Base-by-base conservation (phyloP, 2,113 vertebrate genomes). In the Epinephelus lanceolatus region DNA sequence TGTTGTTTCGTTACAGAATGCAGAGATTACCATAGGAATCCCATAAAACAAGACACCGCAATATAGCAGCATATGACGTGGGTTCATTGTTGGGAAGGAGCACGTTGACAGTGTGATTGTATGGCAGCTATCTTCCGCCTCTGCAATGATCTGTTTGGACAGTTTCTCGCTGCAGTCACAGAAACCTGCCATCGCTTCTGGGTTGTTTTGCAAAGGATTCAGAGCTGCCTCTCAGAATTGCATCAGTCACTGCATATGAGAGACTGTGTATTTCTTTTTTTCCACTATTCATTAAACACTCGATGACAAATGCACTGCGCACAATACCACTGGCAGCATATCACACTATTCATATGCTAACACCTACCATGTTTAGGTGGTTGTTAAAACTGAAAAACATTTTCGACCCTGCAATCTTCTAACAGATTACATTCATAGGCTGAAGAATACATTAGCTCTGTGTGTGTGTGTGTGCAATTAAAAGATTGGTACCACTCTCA, bases 71-170 rank as follows among this genome's bases (percentile, higher is more conserved):
- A 27, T 30, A 40, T 62, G 57, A 74, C 0, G 2, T 30, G 51
- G 19, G 56, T 23, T 80, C 37, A 60, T 74, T 87, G 81, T 73
- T 74, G 51, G 30, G 25, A 59, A n/a, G 1, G 55, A 67, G 42
- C 53, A 67, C 14, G 71, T 7, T 62, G 61, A 69, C 62, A 77
- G 56, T 78, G 65, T 66, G 62, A 42, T 52, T 83, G 63, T 42
- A 57, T 33, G 59, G 62, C 67, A 71, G 69, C 70, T 45, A 51
- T 79, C 74, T 68, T 27, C 23, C 33, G 17, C 82, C 71, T 87
- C 47, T 37, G 67, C 71, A 63, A 2, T 80, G 49, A 72, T 79
- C 70, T 55, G 74, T 76, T 65, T 55, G 75, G 85, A 84, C 66
- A 45, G 15, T 53, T 83, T 75, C 27, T 75, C 13, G 6, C 51